A percentile compares a stretch with the other conserved stretches of the same genome.
Conservation (phyloP, 2,888 invertebrate species). For the Smittia aterrima region DNA sequence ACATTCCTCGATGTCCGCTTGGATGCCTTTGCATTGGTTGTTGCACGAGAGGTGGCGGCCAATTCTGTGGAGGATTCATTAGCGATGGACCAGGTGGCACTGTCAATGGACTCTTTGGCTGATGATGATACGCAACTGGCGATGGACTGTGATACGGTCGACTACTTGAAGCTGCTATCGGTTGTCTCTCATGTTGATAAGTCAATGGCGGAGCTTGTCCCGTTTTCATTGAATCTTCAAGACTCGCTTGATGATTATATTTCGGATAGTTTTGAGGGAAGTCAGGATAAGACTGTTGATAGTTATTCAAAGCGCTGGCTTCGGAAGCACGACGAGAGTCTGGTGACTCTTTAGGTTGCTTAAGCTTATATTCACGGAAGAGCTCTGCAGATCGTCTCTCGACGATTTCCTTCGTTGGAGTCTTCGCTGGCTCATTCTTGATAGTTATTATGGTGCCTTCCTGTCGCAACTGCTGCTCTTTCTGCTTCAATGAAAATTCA, state of each 20-base stretch:
- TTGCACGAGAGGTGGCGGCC: slow-evolving; percentile 43
- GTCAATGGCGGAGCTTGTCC: not conserved
- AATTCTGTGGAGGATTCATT: slow-evolving; percentile 45
- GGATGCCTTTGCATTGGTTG: not conserved
- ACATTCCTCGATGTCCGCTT: too few species aligned
- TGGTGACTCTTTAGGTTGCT: slow-evolving; percentile 30
- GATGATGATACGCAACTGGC: slow-evolving; percentile 16
- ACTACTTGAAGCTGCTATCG: not conserved
- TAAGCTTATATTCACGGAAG: slow-evolving; percentile 33
- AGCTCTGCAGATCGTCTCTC: slow-evolving; percentile 10
- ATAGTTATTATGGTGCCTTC: slow-evolving; percentile 29
- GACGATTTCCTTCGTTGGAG: not conserved
- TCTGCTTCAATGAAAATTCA: slow-evolving; percentile 38
- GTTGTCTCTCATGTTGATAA: not conserved
- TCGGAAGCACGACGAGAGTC: not conserved
- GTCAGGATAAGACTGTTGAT: slow-evolving; percentile 24
- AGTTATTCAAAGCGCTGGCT: not conserved
- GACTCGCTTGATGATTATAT: not conserved
- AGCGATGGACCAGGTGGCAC: not conserved
- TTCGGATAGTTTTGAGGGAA: slow-evolving; percentile 11
- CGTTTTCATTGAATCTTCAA: not conserved
- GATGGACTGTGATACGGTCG: not conserved
- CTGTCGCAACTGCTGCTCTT: slow-evolving; percentile 33
- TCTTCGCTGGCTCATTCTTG: slow-evolving; percentile 13
- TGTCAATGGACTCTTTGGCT: slow-evolving; percentile 14